Percentiles rank a stretch among this genome's conserved stretches.
Conservation (phyloP, 2,888 invertebrate genomes). For the Perdita meconis region DNA sequence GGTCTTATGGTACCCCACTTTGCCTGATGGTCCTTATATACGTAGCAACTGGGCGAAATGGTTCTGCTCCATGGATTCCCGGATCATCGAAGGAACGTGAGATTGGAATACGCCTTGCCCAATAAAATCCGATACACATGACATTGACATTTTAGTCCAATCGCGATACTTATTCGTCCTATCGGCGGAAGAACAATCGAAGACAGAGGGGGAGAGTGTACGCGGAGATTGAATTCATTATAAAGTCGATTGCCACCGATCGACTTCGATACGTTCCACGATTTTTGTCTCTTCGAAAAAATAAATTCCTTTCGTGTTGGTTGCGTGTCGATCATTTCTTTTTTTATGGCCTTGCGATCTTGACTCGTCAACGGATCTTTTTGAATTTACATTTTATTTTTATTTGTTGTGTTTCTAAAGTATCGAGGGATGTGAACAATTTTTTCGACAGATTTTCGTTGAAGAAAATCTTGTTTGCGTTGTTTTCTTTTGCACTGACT, state of each 20-base stretch:
- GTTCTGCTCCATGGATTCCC: slow-evolving; percentile 60
- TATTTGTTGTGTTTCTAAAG: neutral
- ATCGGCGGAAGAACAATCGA: neutral
- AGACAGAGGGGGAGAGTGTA: too few relatives aligned
- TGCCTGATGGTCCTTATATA: slow-evolving; percentile 71
- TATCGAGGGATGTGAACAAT: too few relatives aligned
- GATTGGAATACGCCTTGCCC: slow-evolving; percentile 69
- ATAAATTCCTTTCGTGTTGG: neutral
- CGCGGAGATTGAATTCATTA: slow-evolving; percentile 16
- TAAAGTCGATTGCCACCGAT: slow-evolving; percentile 16
- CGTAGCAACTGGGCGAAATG: slow-evolving; percentile 65
- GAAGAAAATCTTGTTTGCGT: too few relatives aligned
- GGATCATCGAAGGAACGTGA: slow-evolving; percentile 45
- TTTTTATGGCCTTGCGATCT: slow-evolving; percentile 10
- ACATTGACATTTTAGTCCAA: slow-evolving; percentile 73
- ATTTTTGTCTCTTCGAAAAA: neutral
- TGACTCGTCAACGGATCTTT: neutral
- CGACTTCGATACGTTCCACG: neutral
- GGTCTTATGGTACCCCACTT: slow-evolving; percentile 63
- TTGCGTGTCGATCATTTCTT: slow-evolving; percentile 19
- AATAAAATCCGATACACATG: slow-evolving; percentile 71
- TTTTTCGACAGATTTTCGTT: too few relatives aligned
- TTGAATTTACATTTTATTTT: neutral
- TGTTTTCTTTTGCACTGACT: too few relatives aligned
- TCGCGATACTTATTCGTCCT: slow-evolving; percentile 25